These are phyloP conservation scores for Drosophila limbata DNA, from an alignment of 2,888 invertebrate genomes.

Conservation along the genomic window DNA sequence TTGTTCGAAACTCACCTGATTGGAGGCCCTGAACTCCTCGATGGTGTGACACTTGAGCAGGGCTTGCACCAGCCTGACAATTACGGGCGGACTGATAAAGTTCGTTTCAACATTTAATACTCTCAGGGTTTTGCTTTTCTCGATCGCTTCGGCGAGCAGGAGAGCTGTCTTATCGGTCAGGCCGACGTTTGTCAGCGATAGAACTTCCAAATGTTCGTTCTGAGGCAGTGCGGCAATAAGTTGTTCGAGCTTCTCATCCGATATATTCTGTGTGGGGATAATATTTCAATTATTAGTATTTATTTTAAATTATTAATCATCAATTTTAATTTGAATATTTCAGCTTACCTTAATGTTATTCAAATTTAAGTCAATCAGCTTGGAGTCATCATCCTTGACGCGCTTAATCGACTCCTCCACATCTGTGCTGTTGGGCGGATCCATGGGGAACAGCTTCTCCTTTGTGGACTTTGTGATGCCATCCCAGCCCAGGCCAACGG, in stretches of 20 bases:
- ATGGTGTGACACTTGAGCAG: constrained; percentile 94
- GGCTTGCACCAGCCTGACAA: constrained; percentile 94
- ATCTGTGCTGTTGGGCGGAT: constrained; percentile 98
- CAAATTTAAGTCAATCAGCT: constrained; percentile 97
- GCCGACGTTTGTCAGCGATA: constrained; percentile 97
- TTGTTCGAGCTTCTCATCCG: constrained; percentile 96
- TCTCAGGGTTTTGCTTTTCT: constrained; percentile 91
- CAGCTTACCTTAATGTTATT: constrained; percentile 98
- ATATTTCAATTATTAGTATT: neutral
- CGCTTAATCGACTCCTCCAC: constrained; percentile 96
- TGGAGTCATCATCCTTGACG: constrained; percentile 95
- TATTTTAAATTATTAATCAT: neutral
- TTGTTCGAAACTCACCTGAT: constrained; percentile 90
- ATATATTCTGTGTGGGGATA: constrained; percentile 91
- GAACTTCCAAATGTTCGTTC: constrained; percentile 96
- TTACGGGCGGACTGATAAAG: constrained; percentile 95
- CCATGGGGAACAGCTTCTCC: constrained; percentile 95
- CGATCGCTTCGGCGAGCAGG: constrained; percentile 93
- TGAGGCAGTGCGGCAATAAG: constrained; percentile 94
- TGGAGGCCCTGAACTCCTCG: constrained; percentile 98
- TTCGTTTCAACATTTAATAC: constrained; percentile 98
- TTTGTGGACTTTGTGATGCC: constrained; percentile 97
- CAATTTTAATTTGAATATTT: neutral
- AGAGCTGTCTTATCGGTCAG: constrained; percentile 95
- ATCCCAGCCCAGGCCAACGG: constrained; percentile 95